Base-by-base conservation (phyloP, 2,888 invertebrate species). In the Chrysodeixis includens region DNA sequence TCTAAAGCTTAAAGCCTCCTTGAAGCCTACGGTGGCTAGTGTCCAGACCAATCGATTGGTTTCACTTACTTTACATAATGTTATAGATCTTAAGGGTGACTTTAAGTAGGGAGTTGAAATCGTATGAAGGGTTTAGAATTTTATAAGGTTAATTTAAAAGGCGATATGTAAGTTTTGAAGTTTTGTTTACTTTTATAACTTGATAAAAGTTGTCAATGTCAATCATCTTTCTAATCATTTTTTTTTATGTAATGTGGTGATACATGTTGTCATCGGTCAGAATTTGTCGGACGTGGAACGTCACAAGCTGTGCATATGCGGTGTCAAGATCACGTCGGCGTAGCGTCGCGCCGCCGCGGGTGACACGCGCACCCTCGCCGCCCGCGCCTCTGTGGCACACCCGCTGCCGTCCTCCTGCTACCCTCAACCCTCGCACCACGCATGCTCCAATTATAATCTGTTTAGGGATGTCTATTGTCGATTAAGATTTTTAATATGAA, bases 381-480 rank as follows among this genome's bases (percentile, higher is more conserved):
- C 73, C 71, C 71, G 51, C 75, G 46, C 79, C 70, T 82, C 62
- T 71, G 46, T 78, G 66, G 69, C 68, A 69, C 83, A 70, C 85
- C 82, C 85, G 76, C 76, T 70, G 61, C 81, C 81, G 78, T 81
- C 84, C 84, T 82, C 71, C 78, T 82, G 78, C 83, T 85, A 88
- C 90, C 89, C 90, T 86, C 91, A 87, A 90, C 90, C 89, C 92
- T 90, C 92, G 90, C 86, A 93, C 92, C 92, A 94, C 94, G 94
- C 94, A 95, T 95, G 94, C 94, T 94, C 95, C 95, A 94, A 93
- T 94, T 93, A 93, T 94, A 94, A 95, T 94, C 94, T 92, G 91
- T 90, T 91, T 94, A 94, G 94, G 90, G 94, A 94, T 94, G 94
- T 91, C 88, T 88, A 86, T 84, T 91, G 93, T 94, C 94, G 94